Conservation (phyloP, 2,888 invertebrate genomes). For the Boloria selene region DNA sequence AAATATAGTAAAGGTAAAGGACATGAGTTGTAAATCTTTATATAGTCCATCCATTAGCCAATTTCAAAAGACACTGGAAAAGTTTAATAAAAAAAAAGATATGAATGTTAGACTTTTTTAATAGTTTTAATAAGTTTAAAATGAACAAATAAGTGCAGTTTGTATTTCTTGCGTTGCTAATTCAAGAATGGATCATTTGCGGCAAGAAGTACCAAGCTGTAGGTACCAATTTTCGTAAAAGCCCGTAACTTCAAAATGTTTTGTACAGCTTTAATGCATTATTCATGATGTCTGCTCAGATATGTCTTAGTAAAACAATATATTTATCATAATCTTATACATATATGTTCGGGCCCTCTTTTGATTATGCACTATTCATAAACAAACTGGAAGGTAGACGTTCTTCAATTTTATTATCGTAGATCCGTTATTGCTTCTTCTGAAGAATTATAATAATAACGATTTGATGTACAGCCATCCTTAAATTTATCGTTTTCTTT, state of each 20-base stretch:
- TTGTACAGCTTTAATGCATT: conserved; percentile 40
- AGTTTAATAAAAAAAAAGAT: too few relatives aligned
- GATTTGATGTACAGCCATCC: neutral
- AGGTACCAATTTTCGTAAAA: conserved; percentile 68
- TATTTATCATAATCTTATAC: conserved; percentile 45
- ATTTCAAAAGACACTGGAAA: too few relatives aligned
- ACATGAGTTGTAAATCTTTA: too few relatives aligned
- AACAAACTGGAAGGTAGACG: conserved; percentile 28
- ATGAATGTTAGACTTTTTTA: too few relatives aligned
- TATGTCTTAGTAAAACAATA: conserved; percentile 47
- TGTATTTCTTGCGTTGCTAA: conserved; percentile 32
- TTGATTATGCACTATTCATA: conserved; percentile 32
- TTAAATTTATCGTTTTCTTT: neutral
- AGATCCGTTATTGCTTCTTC: neutral
- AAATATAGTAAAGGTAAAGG: too few relatives aligned
- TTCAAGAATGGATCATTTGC: neutral
- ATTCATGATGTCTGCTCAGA: conserved; percentile 40
- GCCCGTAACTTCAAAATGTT: conserved; percentile 49
- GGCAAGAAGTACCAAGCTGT: conserved; percentile 43
- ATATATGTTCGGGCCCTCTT: conserved; percentile 29
- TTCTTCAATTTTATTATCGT: conserved; percentile 20
- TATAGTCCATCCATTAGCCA: too few relatives aligned
- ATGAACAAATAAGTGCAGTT: conserved; percentile 33
- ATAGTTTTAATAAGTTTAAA: too few relatives aligned
- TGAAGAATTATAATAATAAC: neutral